Evolutionary conservation across 2,888 invertebrate species (phyloP).

Genomic region (Eurytoma californica): DNA sequence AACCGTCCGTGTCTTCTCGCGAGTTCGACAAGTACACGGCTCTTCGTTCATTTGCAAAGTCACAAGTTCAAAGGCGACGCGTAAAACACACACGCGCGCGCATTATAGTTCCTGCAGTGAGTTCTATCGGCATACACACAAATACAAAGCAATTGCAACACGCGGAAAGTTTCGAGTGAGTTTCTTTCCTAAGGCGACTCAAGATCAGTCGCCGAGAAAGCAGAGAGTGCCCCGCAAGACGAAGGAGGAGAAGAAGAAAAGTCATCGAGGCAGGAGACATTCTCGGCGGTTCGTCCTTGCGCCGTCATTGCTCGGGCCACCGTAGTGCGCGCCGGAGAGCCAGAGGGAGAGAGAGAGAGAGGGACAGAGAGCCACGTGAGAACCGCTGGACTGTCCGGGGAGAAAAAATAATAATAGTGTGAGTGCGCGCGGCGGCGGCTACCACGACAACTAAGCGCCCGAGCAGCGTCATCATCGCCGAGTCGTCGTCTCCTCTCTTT

Average conservation of each 20-base stretch:
- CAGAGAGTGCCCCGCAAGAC: neutral
- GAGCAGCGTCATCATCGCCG: constrained; percentile 2
- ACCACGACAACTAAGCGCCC: no score
- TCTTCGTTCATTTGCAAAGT: neutral
- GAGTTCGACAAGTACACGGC: neutral
- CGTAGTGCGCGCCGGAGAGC: constrained; percentile 28
- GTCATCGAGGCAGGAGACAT: neutral
- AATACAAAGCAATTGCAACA: neutral
- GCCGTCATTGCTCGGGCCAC: constrained; percentile 21
- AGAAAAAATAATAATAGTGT: neutral
- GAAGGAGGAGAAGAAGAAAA: neutral
- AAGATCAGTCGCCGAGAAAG: neutral
- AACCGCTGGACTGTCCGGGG: constrained; percentile 63
- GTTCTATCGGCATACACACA: constrained; percentile 3
- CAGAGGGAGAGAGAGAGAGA: constrained; percentile 45
- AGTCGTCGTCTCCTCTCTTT: neutral
- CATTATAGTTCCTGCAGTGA: constrained; percentile 34
- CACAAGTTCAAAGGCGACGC: neutral
- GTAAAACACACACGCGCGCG: neutral
- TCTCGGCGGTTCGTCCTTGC: constrained; percentile 37
- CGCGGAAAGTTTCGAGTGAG: neutral
- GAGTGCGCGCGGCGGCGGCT: constrained; percentile 1
- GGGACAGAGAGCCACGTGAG: constrained; percentile 60
- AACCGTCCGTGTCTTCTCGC: constrained; percentile 48
- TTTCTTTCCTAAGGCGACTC: neutral